Percentiles rank a stretch among this genome's conserved stretches.
These are phyloP conservation scores for Eristalis pertinax DNA, from an alignment of 2,888 invertebrate species.

Conservation along the genomic window DNA sequence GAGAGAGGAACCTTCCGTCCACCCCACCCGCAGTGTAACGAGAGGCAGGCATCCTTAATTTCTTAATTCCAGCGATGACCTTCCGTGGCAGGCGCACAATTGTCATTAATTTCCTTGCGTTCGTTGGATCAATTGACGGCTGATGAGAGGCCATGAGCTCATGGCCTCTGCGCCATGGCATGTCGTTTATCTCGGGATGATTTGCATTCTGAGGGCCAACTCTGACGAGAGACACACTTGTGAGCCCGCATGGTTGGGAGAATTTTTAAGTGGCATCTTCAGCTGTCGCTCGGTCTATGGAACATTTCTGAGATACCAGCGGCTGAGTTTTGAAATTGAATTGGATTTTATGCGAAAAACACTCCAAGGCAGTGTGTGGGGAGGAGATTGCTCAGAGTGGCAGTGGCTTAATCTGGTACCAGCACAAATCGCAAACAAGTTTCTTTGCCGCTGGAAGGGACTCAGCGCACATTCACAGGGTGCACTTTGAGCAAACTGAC, in stretches of 20 bases:
- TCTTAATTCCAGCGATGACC: slow-evolving; percentile 53
- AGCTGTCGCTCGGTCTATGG: slow-evolving; percentile 30
- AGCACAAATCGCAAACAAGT: slow-evolving; percentile 1
- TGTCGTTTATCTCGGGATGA: slow-evolving; percentile 36
- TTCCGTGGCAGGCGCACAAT: slow-evolving; percentile 29
- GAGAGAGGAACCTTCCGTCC: background rate
- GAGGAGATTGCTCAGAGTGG: background rate
- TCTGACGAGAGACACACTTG: background rate
- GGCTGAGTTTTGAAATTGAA: background rate
- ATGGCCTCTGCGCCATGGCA: slow-evolving; percentile 15
- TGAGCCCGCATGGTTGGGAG: slow-evolving; percentile 38
- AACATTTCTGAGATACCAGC: slow-evolving; percentile 13
- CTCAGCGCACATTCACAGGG: background rate
- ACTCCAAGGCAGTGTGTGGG: background rate
- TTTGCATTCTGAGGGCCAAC: slow-evolving; percentile 57
- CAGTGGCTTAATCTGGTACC: background rate
- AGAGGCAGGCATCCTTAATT: slow-evolving; percentile 39
- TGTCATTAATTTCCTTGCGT: slow-evolving; percentile 57
- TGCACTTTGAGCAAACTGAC: background rate
- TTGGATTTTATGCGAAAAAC: slow-evolving; percentile 2
- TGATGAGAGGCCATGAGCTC: slow-evolving; percentile 50
- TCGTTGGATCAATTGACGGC: slow-evolving; percentile 49
- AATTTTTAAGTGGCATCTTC: slow-evolving; percentile 56
- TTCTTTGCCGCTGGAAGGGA: background rate
- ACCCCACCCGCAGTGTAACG: slow-evolving; percentile 53